Base-by-base conservation (phyloP, 2,888 invertebrate species). In the Amiota minor region DNA sequence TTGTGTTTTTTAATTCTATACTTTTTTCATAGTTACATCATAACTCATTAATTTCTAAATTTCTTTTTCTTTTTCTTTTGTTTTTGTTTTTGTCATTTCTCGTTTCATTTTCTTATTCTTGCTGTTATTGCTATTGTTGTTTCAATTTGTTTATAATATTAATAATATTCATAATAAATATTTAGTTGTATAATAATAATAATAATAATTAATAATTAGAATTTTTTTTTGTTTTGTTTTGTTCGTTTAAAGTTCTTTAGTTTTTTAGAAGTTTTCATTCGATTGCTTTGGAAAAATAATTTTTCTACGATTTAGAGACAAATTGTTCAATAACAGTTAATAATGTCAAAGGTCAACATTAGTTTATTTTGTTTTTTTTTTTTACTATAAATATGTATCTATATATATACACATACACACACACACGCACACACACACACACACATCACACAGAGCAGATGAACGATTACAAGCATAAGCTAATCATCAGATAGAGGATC, bases 291-390 rank as follows among this genome's bases (percentile, higher is more conserved):
- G 45, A 62, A 45, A 62, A 62, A 62, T 62, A 62, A 45, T n/a
- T 62, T 16, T 62, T 45, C 62, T 62, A 45, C 62, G 9, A 62
- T 45, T 62, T 35, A 62, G n/a, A 45, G 62, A 62, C 62, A 62
- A 62, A 62, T 62, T n/a, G 62, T n/a, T 62, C 45, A 62, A 62
- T 62, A 62, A 62, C 62, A 35, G 62, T 62, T 62, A 12, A 59
- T 59, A 62, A 45, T 62, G 62, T 62, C 45, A 18, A 18, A n/a
- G 12, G 1, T 53, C 53, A 53, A 53, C 53, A 53, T 53, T 53
- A 53, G n/a, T n/a, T n/a, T n/a, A n/a, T n/a, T n/a, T 10, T 50
- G 6, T 2, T 4, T 50, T 50, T 50, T 11, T 50, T 50, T 1
- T 50, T 53, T n/a, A 4, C 4, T 53, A 53, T 0, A n/a, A 9